phyloP scores from a whole-genome alignment of 2,888 invertebrate species.

The Leucozona laternaria region DNA sequence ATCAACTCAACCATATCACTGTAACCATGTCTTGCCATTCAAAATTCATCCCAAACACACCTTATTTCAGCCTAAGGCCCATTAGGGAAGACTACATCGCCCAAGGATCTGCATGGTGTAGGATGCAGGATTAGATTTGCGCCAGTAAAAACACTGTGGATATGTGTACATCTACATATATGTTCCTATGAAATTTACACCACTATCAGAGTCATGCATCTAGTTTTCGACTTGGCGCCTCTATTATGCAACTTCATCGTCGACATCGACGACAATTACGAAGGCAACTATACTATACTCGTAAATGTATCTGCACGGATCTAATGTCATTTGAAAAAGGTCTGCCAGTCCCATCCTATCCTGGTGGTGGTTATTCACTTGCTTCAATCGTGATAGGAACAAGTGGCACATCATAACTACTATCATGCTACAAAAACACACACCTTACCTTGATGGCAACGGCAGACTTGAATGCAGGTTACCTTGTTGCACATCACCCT shows the following conservation, averaged over 20 bases:
- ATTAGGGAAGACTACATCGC: background rate
- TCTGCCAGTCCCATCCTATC: conserved; percentile 35
- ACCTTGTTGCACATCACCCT: conserved; percentile 42
- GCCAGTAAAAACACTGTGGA: conserved; percentile 17
- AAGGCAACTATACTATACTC: conserved; percentile 53
- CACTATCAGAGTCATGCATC: conserved; percentile 51
- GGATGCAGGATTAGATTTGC: background rate
- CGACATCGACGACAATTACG: conserved; percentile 48
- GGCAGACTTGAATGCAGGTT: conserved; percentile 26
- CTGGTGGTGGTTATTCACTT: conserved; percentile 47
- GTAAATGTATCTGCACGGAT: conserved; percentile 44
- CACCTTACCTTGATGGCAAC: background rate
- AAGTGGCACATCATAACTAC: conserved; percentile 68
- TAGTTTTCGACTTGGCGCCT: conserved; percentile 70
- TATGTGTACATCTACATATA: too few species aligned
- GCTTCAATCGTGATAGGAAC: conserved; percentile 59
- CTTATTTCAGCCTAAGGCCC: background rate
- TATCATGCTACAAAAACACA: conserved; percentile 27
- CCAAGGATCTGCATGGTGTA: background rate
- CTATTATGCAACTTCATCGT: conserved; percentile 57
- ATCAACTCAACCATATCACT: conserved; percentile 14
- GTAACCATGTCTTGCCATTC: conserved; percentile 35
- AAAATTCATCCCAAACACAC: conserved; percentile 36
- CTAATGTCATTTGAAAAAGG: conserved; percentile 61
- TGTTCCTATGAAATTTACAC: conserved; percentile 54